phyloP scores from a whole-genome alignment of 2,113 vertebrate genomes.

The Phalacrocorax brasilianus region DNA sequence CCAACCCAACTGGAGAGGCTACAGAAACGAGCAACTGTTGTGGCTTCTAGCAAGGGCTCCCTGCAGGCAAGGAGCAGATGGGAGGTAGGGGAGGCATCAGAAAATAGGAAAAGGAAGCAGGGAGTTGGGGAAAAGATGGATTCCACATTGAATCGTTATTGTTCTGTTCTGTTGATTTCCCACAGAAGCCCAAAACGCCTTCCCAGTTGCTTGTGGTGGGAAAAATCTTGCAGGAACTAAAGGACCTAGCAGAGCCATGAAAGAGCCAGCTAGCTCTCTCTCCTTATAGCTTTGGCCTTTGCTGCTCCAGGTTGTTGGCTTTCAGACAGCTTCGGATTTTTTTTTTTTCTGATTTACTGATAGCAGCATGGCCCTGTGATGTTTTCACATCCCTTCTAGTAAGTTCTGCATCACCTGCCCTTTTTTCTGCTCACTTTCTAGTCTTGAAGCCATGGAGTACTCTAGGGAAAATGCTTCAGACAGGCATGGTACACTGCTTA shows the following conservation, averaged over 20 bases:
- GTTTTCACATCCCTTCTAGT: background rate
- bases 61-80: background rate
- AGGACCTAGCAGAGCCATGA: accelerated
- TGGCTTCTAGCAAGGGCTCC: background rate
- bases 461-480: background rate
- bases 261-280: background rate
- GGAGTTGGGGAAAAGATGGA: background rate
- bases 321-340: accelerated
- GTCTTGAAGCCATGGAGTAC: background rate
- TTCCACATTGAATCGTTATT: background rate
- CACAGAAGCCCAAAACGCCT: background rate
- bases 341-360: background rate
- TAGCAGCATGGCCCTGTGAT: background rate
- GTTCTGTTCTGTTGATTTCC: background rate
- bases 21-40: background rate
- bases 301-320: background rate
- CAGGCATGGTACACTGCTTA: background rate
- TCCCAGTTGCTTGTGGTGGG: background rate
- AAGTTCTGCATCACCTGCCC: background rate
- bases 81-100: background rate
- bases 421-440: background rate
- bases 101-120: background rate
- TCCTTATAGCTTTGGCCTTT: background rate
- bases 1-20: background rate
- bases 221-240: background rate